phyloP scores from a whole-genome alignment of 2,888 invertebrate species.

The Abrostola triplasia region DNA sequence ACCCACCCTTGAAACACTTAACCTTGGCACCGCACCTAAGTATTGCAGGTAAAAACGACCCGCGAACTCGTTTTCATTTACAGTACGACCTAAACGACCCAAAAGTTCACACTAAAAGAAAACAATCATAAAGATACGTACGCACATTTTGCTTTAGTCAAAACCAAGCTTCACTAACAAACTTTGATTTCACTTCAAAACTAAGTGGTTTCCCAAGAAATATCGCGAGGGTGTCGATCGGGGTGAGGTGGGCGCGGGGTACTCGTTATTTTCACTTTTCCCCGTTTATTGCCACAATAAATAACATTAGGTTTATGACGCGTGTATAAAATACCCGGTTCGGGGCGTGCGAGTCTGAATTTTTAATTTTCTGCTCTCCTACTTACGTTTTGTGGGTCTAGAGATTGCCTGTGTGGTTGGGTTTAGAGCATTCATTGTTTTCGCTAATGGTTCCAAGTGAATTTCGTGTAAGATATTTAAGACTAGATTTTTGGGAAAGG shows the following conservation, averaged over 20 bases:
- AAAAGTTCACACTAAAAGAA: background rate
- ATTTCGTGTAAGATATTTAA: background rate
- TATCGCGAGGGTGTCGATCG: slow-evolving; percentile 33
- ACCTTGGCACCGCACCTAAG: background rate
- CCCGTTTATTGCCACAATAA: slow-evolving; percentile 62
- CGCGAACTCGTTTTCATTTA: background rate
- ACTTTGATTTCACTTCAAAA: slow-evolving; percentile 51
- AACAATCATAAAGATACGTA: background rate
- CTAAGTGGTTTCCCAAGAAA: slow-evolving; percentile 38
- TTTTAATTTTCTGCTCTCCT: slow-evolving; percentile 47
- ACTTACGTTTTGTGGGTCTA: slow-evolving; percentile 36
- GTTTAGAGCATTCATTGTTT: slow-evolving; percentile 16
- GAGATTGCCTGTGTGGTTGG: slow-evolving; percentile 27
- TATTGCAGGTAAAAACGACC: background rate
- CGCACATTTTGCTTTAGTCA: background rate
- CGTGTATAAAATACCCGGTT: slow-evolving; percentile 57
- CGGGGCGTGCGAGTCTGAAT: slow-evolving; percentile 47
- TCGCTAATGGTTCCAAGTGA: slow-evolving; percentile 9
- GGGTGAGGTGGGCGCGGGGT: slow-evolving; percentile 21
- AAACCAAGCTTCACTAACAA: slow-evolving; percentile 26
- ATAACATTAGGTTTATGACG: slow-evolving; percentile 65
- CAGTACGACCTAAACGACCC: slow-evolving; percentile 1
- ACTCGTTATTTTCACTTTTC: slow-evolving; percentile 60
- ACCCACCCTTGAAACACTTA: background rate
- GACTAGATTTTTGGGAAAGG: background rate